These are phyloP conservation scores for Drosophila sulfurigaster DNA, from an alignment of 1,140 invertebrate genomes.

Conservation along the genomic window DNA sequence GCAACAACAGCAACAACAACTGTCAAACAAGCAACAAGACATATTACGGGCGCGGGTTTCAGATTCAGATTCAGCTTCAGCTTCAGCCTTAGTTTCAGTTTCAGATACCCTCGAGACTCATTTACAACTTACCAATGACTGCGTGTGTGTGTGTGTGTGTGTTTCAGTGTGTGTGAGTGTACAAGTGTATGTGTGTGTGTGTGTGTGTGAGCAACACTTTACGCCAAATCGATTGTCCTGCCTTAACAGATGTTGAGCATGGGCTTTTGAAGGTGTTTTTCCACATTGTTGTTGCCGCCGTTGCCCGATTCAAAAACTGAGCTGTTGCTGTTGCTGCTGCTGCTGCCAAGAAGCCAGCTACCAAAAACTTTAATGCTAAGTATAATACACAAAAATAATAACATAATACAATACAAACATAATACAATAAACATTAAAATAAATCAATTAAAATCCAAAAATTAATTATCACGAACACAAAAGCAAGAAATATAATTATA, in stretches of 20 bases:
- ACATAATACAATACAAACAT: too few species aligned
- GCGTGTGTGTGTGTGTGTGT: constrained; percentile 40
- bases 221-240: constrained; percentile 77
- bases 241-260: constrained; percentile 78
- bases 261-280: constrained; percentile 71
- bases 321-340: background rate
- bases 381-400: too few species aligned
- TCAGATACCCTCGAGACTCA: constrained; percentile 68
- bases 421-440: too few species aligned
- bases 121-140: constrained; percentile 72
- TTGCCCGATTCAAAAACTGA: background rate
- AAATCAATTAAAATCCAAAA: too few species aligned
- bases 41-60: constrained; percentile 73
- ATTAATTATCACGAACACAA: too few species aligned
- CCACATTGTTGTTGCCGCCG: constrained; percentile 24
- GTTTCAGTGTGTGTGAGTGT: constrained; percentile 12
- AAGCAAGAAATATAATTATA: too few species aligned
- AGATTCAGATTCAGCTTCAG: constrained; percentile 28
- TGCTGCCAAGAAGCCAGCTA: too few species aligned
- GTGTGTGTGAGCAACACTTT: constrained; percentile 67
- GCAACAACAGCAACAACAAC: constrained; percentile 69
- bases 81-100: constrained; percentile 33
- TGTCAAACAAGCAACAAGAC: constrained; percentile 84
- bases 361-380: background rate
- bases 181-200: constrained; percentile 33